Percentiles rank a stretch among this genome's conserved stretches.
Conservation (phyloP, 2,113 vertebrate genomes). For the Phodopus roborovskii region DNA sequence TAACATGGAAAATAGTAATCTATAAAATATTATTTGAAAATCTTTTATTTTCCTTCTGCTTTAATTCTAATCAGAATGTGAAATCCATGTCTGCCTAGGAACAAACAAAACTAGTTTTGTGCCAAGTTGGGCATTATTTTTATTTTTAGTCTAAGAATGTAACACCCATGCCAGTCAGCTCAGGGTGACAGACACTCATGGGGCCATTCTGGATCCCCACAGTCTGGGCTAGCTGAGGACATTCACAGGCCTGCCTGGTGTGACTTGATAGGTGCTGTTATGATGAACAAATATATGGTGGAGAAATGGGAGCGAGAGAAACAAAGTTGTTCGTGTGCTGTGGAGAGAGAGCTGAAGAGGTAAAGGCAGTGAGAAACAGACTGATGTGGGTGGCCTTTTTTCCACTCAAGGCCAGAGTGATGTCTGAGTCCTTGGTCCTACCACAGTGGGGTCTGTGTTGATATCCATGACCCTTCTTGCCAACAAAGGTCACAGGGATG, state of each 20-base stretch:
- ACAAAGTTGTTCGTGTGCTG: background rate
- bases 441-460: background rate
- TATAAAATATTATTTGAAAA: background rate
- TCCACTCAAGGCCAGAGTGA: background rate
- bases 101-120: constrained; percentile 7
- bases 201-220: background rate
- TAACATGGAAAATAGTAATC: background rate
- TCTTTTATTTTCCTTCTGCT: background rate
- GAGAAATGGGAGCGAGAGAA: background rate
- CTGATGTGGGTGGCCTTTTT: background rate
- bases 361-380: background rate
- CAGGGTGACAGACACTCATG: background rate
- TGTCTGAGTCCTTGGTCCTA: background rate
- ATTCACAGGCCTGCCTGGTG: background rate
- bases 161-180: background rate
- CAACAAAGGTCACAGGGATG: too few relatives aligned
- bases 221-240: background rate
- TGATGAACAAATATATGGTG: background rate
- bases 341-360: background rate
- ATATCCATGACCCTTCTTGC: background rate
- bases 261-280: background rate
- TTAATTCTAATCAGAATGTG: background rate
- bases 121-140: background rate
- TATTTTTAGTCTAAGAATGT: background rate
- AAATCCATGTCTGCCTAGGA: background rate